Evolutionary conservation across 1,140 invertebrate genomes (phyloP), one percentile per base, ranked within the genome.

Genomic region (Brachionus manjavacas): DNA sequence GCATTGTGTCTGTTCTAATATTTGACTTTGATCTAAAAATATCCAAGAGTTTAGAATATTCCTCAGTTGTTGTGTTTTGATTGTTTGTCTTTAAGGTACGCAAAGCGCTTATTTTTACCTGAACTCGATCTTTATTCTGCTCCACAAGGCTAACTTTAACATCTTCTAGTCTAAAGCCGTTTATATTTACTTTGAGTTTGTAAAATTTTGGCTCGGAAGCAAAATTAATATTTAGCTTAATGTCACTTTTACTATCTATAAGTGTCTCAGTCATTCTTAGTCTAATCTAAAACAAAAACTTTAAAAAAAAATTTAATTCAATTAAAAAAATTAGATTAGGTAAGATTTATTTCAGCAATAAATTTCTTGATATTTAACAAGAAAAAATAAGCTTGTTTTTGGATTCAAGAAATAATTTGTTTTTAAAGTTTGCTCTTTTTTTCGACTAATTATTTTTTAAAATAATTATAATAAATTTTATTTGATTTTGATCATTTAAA

Each of bases 71-170:
- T 4, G 41, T 52, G 20, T 25, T 11, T 49, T 76, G 41, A 12
- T 49, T 76, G 20, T 76, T 76, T 20, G 72, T 43, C 8, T 76
- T 76, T 49, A 49, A 14, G 23, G 41, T 49, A 49, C 72, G 41
- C 25, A 46, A 76, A 49, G 72, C 72, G 41, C 72, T 76, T 49
- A 76, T 49, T 76, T 76, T 76, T 35, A 76, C 41, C 41, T 76
- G 39, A 25, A 76, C 41, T n/a, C 72, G 41, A 23, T 76, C 43
- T 46, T 46, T 49, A 14, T 28, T 35, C 7, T 20, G 11, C 20
- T 76, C 72, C 8, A 28, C 46, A 49, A 76, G 20, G 46, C 43
- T 76, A 49, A 76, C 72, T 46, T 49, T 76, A 25, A 76, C 41
- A 49, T 76, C 72, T 28, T 76, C 72, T 31, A 76, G 14, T 31